Base-by-base conservation (phyloP, 2,797 vertebrate species). In the Syndactyla subalaris region DNA sequence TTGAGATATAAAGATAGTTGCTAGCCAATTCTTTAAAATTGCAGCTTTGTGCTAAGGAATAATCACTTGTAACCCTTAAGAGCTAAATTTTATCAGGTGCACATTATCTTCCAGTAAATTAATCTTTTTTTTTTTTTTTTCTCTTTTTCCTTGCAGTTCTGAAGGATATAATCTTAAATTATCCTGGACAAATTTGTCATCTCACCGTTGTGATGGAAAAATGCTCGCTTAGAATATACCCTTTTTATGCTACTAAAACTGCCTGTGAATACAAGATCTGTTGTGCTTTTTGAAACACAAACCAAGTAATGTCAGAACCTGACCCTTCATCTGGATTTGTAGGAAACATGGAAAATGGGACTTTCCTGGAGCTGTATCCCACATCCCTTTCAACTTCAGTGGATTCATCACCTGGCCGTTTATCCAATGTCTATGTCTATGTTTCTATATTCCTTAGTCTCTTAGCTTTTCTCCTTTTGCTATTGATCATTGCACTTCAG, bases 381-480 rank as follows among this genome's bases (percentile, higher is more conserved):
- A 99, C 99, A 8, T 99, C 98, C 2, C 96, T 98, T 34, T 99
- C 98, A 88, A 98, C 99, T 0, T 99, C 98, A 1, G 98, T 98
- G 29, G 98, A 99, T 96, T 97, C 98, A 1, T 97, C 98, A 0
- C 98, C 97, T 32, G 98, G 77, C 95, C 98, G n/a, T 83, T 97
- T 98, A 89, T 98, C 98, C 80, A 99, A 98, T 2, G 98, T 99
- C 55, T 99, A 99, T 38, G 97, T 99, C 62, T 99, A 99, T 59
- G 98, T 99, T 92, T 99, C 99, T 97, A 98, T 99, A 97, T 99
- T 99, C 97, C 98, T 99, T 52, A 99, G 99, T 91, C 98, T 99
- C 89, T 97, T 99, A 96, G 98, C 98, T 14, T 99, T 99, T 97
- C 98, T 99, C 91, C 98, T 99, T 92, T 98, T 98, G 68, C 98